A percentile compares a stretch with the other conserved stretches of the same genome.
These are phyloP conservation scores for Tauraco erythrolophus DNA, from an alignment of 2,113 vertebrate species.

Conservation along the genomic window DNA sequence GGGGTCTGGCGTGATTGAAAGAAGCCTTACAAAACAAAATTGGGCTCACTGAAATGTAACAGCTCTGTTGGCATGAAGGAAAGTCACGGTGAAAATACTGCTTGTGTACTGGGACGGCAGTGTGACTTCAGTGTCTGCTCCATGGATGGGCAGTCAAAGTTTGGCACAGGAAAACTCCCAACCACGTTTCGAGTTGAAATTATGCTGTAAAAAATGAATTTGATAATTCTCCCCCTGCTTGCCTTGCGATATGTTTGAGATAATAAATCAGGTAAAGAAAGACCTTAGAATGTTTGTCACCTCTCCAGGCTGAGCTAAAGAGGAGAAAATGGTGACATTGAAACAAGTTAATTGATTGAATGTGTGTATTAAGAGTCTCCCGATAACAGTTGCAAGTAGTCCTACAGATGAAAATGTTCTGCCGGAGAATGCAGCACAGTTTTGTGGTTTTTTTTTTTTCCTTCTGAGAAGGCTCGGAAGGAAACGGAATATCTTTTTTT, in stretches of 20 bases:
- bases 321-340: neutral
- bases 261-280: neutral
- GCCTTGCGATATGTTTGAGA: neutral
- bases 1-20: constrained; percentile 59
- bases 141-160: rapidly evolving
- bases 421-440: neutral
- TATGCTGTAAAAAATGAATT: neutral
- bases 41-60: constrained; percentile 47
- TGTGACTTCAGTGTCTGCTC: neutral
- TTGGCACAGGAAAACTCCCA: neutral
- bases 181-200: neutral
- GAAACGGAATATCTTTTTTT: neutral
- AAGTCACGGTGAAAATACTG: neutral
- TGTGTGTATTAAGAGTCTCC: neutral
- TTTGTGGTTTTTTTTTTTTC: neutral
- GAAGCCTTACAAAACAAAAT: constrained; percentile 46
- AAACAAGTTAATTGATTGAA: neutral
- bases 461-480: neutral
- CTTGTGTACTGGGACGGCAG: neutral
- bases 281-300: neutral
- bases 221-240: neutral
- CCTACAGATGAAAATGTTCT: neutral
- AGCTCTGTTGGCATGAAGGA: constrained; percentile 32
- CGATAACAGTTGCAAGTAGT: neutral
- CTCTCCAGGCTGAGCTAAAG: neutral